Base-by-base conservation (phyloP, 2,888 invertebrate species). In the Torymus texanus region DNA sequence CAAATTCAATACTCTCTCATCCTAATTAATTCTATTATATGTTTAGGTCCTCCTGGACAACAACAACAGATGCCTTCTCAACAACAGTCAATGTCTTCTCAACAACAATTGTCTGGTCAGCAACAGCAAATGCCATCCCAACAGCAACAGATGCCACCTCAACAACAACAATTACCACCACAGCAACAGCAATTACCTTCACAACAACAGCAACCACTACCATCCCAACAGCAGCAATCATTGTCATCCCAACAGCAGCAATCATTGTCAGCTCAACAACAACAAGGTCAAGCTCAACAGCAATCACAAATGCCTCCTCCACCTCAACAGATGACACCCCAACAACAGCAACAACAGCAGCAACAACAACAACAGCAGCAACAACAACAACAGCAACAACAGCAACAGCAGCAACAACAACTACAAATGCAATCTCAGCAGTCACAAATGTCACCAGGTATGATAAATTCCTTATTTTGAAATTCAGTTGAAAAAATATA, bases 151-250 rank as follows among this genome's bases (percentile, higher is more conserved):
- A 29, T 29, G 29, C 29, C 70, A 11, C 66, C 76, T 2, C 78
- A 75, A 0, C 83, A 81, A 0, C 81, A 75, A 0, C 83, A 74
- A 13, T 11, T 59, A 16, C 16, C 68, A 14, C 21, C 58, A 0
- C 78, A 75, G 41, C 85, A 83, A 78, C 78, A 18, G 79, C 82
- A 53, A 4, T 3, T n/a, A 13, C 51, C 12, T 0, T 29, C 21
- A 29, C 61, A 50, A 14, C 85, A 86, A 18, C 89, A 89, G 76
- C 86, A 83, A 72, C n/a, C n/a, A 63, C 85, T 82, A 61, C 84
- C 85, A 59, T 84, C 84, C 18, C 86, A 83, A 63, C 84, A 83
- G 76, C 86, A 83, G 71, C 78, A 75, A 85, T 89, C 75, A 61
- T 85, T 82, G 59, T 83, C 85, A 61, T 84, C 84, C 16, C 86